Base-by-base conservation (phyloP, 37 sponge, comb jelly and placozoan genomes). In the Tethya wilhelma region DNA sequence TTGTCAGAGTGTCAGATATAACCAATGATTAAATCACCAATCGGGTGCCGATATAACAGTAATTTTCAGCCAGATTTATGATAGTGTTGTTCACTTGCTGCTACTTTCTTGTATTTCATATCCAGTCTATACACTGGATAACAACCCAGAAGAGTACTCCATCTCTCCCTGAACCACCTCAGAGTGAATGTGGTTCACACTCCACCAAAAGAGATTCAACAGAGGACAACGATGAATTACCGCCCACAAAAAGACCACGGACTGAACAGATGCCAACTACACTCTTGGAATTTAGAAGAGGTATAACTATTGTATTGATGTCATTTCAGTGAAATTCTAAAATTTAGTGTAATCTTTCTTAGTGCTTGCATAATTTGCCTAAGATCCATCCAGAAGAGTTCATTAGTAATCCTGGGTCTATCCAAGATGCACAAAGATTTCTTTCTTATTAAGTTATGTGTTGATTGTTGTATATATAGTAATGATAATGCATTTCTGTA, bases 81-180 rank as follows among this genome's bases (percentile, higher is more conserved):
- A n/a, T n/a, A n/a, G n/a, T n/a, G n/a, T n/a, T n/a, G n/a, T n/a
- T n/a, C n/a, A n/a, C n/a, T n/a, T n/a, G n/a, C n/a, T n/a, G n/a
- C n/a, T n/a, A 26, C 25, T 60, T 60, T 22, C n/a, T 60, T 60
- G 62, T 29, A 29, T 11, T 29, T 67, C 38, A 3, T 29, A 26
- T 69, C n/a, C 33, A 75, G 75, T 75, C 75, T 37, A 75, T 75
- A 41, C 75, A 75, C 37, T 75, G 75, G 75, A 42, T 41, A 29
- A 38, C 31, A 33, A 59, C 75, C 23, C 60, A 75, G 29, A 75
- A 38, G 42, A 12, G 30, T 1, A 17, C 38, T 11, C 75, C 75
- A 25, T 37, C 60, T 19, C 60, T 75, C 1, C 75, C 41, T 59
- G 75, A 75, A 9, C 9, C 25, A 14, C 4, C 38, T 3, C 33